Conservation (phyloP, 2,113 vertebrate genomes). For the Corythaixoides concolor region DNA sequence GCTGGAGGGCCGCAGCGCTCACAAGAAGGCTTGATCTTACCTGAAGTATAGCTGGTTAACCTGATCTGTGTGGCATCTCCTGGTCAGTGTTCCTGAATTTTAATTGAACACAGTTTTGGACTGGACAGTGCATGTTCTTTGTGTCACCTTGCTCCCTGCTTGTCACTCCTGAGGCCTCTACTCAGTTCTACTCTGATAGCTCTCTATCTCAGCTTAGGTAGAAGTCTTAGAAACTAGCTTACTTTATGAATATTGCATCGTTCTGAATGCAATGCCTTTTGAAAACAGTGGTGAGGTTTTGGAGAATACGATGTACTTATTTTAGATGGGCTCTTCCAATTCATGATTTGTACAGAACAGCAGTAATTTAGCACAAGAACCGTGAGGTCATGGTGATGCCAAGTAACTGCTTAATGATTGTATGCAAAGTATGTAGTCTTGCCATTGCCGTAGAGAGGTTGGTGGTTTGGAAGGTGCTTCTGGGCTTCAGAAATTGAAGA, state of each 20-base stretch:
- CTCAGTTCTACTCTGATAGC: not conserved
- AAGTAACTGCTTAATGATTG: not conserved
- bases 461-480: not conserved
- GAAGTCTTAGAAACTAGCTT: not conserved
- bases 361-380: not conserved
- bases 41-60: not conserved
- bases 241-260: not conserved
- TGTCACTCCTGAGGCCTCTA: not conserved
- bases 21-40: not conserved
- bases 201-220: not conserved
- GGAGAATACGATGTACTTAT: not conserved
- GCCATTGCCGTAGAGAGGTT: not conserved
- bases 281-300: not conserved
- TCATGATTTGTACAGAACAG: not conserved
- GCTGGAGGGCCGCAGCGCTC: not conserved
- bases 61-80: not conserved
- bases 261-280: not conserved
- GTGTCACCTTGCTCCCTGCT: not conserved
- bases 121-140: not conserved
- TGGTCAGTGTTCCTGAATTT: not conserved
- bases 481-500: not conserved
- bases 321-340: not conserved
- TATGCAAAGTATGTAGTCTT: not conserved
- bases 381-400: rapidly evolving
- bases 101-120: not conserved